phyloP scores from a whole-genome alignment of 2,113 vertebrate genomes.

The Hemiscyllium ocellatum region DNA sequence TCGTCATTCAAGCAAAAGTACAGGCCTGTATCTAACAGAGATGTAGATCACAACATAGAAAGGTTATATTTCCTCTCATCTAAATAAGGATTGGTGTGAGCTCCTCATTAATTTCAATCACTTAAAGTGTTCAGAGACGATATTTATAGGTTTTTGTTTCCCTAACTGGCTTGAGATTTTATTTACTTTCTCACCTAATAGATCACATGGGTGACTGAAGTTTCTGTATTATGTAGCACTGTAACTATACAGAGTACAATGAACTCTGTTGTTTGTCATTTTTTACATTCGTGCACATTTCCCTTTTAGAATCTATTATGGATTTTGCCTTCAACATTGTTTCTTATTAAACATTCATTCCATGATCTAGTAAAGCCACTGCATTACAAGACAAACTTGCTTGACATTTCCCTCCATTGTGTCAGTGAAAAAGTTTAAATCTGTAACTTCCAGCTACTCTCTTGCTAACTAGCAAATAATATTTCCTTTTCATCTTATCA shows the following conservation, averaged over 20 bases:
- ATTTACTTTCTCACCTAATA: neutral
- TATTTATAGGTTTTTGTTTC: too few relatives aligned
- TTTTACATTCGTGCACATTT: neutral
- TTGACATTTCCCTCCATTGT: neutral
- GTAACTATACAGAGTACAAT: neutral
- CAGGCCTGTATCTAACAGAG: neutral
- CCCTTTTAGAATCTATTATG: conserved; percentile 1
- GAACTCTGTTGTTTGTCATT: neutral
- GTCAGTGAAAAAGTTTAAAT: neutral
- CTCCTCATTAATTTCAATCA: neutral
- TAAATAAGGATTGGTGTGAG: neutral
- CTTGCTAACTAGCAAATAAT: neutral
- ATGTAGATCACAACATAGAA: neutral
- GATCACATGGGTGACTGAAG: neutral
- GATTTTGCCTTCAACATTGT: neutral
- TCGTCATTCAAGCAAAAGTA: neutral
- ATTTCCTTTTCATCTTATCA: neutral
- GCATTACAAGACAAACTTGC: neutral
- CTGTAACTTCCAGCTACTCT: neutral
- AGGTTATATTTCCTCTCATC: neutral
- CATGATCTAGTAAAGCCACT: neutral
- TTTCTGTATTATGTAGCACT: neutral
- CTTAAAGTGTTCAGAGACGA: too few relatives aligned
- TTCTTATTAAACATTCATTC: neutral
- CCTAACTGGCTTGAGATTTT: neutral